Evolutionary conservation across 2,888 invertebrate species (phyloP), one percentile per base, ranked within the genome.

Genomic region (Neoscelio sp.): DNA sequence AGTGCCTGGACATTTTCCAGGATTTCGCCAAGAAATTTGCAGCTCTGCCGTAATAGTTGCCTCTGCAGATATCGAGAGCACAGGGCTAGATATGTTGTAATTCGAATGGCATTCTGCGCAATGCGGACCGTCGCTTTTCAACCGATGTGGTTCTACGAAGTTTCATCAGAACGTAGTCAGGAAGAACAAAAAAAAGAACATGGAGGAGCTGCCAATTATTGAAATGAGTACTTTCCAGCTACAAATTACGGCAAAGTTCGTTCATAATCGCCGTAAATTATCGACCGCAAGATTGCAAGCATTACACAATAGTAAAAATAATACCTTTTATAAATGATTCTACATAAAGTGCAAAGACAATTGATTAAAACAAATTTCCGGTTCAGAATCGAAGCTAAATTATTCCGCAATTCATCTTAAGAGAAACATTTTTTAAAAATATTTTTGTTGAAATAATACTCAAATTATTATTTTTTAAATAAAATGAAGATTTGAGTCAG

Each of bases 81-180:
- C 12, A 28, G 42, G 13, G 30, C 17, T 58, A 35, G 28, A 48
- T 65, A 65, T 50, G 64, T 52, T 40, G 64, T 65, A 42, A 50
- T 65, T 65, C 40, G 17, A 40, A 64, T 50, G 26, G 50, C 20
- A 64, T 64, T 65, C 50, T 65, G 64, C 64, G 64, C 64, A 65
- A 23, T 65, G 64, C 64, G 64, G 64, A 65, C 18, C 65, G 65
- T 52, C 52, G 40, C 20, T 28, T 65, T 52, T 26, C 42, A n/a
- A 28, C 28, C 33, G 30, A 44, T 17, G 10, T 12, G 60, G 28
- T 26, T 40, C 42, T 23, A 58, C 13, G 58, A 60, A 60, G 40
- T 40, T 56, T 26, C 26, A 13, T 40, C 38, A 56, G 56, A 17
- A 0, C 18, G 40, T 15, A 12, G 15, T 10, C n/a, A 56, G n/a